phyloP scores from a whole-genome alignment of 2,888 invertebrate species.

The Thymelicus lineola region DNA sequence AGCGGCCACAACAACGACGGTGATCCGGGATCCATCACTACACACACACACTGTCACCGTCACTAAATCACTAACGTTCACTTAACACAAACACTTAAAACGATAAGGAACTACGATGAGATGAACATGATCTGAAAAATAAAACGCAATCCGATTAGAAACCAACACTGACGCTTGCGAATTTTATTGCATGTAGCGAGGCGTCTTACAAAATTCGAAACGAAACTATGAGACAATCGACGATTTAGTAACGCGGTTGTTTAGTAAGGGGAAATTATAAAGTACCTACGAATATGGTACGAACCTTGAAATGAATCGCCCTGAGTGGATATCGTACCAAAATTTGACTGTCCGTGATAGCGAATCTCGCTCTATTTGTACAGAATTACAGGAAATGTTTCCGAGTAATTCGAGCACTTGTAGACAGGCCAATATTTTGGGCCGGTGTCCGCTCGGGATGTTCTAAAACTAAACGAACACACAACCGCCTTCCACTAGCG shows the following conservation, averaged over 20 bases:
- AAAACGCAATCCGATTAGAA: constrained; percentile 64
- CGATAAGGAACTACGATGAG: constrained; percentile 82
- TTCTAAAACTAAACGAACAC: constrained; percentile 79
- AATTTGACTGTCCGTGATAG: constrained; percentile 82
- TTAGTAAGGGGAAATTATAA: constrained; percentile 80
- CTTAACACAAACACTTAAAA: constrained; percentile 76
- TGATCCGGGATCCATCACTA: constrained; percentile 82
- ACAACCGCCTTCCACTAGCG: constrained; percentile 77
- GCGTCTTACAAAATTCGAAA: constrained; percentile 73
- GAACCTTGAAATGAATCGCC: constrained; percentile 84
- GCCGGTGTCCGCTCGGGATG: constrained; percentile 85
- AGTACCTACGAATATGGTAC: constrained; percentile 73
- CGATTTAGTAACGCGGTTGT: constrained; percentile 69
- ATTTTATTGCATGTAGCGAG: constrained; percentile 52
- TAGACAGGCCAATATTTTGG: constrained; percentile 85
- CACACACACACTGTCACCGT: constrained; percentile 75
- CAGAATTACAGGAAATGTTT: constrained; percentile 76
- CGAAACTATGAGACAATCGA: constrained; percentile 64
- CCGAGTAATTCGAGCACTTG: constrained; percentile 79
- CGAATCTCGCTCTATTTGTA: constrained; percentile 68
- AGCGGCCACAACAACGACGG: constrained; percentile 79
- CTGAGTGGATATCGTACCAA: constrained; percentile 86
- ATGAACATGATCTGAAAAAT: constrained; percentile 83
- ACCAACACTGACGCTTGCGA: constrained; percentile 47
- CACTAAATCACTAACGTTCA: constrained; percentile 73